These are phyloP conservation scores for Enoplosus armatus DNA, from an alignment of 2,797 vertebrate species.

Conservation along the genomic window DNA sequence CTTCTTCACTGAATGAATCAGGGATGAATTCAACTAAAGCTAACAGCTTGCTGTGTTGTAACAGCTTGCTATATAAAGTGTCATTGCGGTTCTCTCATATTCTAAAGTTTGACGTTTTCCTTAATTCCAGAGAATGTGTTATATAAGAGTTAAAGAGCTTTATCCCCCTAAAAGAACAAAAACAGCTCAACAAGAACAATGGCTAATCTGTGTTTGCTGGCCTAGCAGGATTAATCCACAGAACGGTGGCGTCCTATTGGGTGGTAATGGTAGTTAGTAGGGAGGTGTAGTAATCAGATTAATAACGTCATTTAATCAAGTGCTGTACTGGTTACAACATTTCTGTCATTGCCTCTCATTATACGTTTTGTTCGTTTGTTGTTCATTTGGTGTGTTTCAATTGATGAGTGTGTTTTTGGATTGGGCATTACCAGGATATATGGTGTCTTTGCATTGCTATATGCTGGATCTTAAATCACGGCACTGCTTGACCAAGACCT, in stretches of 20 bases:
- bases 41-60: not conserved
- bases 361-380: slow-evolving; percentile 1
- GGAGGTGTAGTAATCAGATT: slow-evolving; percentile 81
- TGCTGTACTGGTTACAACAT: slow-evolving; percentile 38
- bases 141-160: slow-evolving; percentile 75
- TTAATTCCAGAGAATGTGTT: slow-evolving; percentile 61
- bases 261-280: slow-evolving; percentile 44
- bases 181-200: slow-evolving; percentile 79
- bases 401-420: slow-evolving; percentile 13
- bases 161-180: slow-evolving; percentile 67
- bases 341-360: slow-evolving; percentile 27
- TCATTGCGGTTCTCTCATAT: slow-evolving; percentile 2
- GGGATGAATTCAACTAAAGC: not conserved
- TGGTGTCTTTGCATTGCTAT: not conserved
- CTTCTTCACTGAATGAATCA: slow-evolving; percentile 6
- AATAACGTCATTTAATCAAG: slow-evolving; percentile 75
- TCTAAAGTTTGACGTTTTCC: slow-evolving; percentile 39
- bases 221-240: slow-evolving; percentile 63
- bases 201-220: slow-evolving; percentile 68
- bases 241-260: slow-evolving; percentile 67
- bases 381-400: not conserved
- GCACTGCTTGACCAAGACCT: not conserved
- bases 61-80: not conserved
- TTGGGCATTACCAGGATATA: slow-evolving; percentile 1
- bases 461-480: slow-evolving; percentile 8